phyloP scores from a whole-genome alignment of 2,888 invertebrate species.

The Adela reaumurella region DNA sequence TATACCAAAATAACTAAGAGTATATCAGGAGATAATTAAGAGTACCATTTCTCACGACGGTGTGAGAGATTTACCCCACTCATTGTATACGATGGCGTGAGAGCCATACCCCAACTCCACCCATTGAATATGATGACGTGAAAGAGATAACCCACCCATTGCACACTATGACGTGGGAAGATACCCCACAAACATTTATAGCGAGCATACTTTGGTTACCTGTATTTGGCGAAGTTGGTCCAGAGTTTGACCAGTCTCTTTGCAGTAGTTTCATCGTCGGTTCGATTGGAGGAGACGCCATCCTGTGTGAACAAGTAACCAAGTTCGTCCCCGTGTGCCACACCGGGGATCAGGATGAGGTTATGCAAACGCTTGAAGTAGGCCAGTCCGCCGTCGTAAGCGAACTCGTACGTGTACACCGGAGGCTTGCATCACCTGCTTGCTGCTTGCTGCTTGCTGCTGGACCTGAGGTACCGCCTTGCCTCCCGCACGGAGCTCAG shows the following conservation, averaged over 20 bases:
- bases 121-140: no score
- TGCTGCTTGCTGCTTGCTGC: not conserved
- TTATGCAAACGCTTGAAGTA: slow-evolving; percentile 21
- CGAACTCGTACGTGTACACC: slow-evolving; percentile 33
- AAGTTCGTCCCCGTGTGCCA: slow-evolving; percentile 41
- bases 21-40: no score
- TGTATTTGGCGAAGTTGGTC: slow-evolving; percentile 12
- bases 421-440: slow-evolving; percentile 17
- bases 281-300: not conserved
- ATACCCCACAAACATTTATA: no score
- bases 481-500: not conserved
- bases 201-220: slow-evolving; percentile 9
- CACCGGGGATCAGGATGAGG: slow-evolving; percentile 17
- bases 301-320: slow-evolving; percentile 31
- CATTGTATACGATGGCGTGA: no score
- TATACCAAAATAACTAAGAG: no score
- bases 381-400: slow-evolving; percentile 32
- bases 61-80: no score
- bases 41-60: no score
- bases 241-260: no score
- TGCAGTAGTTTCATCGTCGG: no score
- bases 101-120: no score
- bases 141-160: no score
- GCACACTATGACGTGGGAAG: no score
- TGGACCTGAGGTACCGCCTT: not conserved